Evolutionary conservation across 2,888 invertebrate genomes (phyloP).

Genomic region (Euplexia lucipara): DNA sequence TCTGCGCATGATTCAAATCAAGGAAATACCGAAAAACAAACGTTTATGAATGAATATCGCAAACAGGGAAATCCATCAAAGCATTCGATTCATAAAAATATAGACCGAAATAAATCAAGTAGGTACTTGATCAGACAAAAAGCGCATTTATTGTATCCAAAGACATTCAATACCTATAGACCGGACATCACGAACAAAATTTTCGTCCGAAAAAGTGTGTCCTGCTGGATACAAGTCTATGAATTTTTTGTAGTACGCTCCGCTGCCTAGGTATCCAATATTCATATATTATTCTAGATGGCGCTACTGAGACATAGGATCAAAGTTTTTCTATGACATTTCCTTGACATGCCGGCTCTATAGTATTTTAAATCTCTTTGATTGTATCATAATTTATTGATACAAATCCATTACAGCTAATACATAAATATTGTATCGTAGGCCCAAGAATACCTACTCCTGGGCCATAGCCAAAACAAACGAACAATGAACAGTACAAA

Average conservation of each 20-base stretch:
- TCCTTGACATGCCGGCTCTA: no score
- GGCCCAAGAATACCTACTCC: slow-evolving; percentile 32
- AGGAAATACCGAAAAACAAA: neutral
- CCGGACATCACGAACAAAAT: no score
- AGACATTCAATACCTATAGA: no score
- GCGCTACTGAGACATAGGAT: no score
- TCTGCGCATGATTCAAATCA: neutral
- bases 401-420: slow-evolving; percentile 22
- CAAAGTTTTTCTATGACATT: no score
- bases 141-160: slow-evolving; percentile 1
- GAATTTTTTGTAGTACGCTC: no score
- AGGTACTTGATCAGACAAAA: slow-evolving; percentile 6
- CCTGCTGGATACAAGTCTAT: no score
- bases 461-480: slow-evolving; percentile 55
- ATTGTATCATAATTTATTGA: slow-evolving; percentile 43
- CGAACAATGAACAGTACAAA: slow-evolving; percentile 32
- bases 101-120: neutral
- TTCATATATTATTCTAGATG: no score
- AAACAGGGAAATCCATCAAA: neutral
- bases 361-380: no score
- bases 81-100: neutral
- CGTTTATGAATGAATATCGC: neutral
- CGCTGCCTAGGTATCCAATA: no score
- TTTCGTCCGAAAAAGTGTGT: no score
- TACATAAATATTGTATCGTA: slow-evolving; percentile 47